Conservation (phyloP, 2,113 vertebrate genomes). For the Marmota flaviventris region DNA sequence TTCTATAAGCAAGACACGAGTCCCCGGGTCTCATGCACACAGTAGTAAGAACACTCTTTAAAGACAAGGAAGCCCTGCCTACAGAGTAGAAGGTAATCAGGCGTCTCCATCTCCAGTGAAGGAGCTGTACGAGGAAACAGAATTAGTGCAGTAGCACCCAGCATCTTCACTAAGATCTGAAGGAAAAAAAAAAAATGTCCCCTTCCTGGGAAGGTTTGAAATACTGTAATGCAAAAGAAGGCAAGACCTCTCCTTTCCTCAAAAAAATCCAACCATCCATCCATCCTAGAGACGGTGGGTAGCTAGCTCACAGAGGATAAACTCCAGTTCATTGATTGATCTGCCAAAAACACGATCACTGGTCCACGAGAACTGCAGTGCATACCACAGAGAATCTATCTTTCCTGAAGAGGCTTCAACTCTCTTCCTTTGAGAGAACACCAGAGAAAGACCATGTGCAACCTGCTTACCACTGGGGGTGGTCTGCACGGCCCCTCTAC, state of each 20-base stretch:
- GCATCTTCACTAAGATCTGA: not conserved
- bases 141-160: not conserved
- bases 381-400: not conserved
- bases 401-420: not conserved
- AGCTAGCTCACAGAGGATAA: not conserved
- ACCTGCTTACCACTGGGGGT: not conserved
- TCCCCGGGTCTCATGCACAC: not conserved
- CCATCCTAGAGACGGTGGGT: not conserved
- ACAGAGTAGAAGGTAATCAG: not conserved
- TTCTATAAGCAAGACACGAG: not conserved
- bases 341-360: constrained; percentile 13
- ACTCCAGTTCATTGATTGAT: not conserved
- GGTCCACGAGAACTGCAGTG: not conserved
- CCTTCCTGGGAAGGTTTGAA: not conserved
- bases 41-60: not conserved
- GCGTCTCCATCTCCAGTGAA: not conserved
- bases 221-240: not conserved
- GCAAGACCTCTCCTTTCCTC: not conserved
- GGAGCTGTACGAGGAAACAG: not conserved
- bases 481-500: not conserved
- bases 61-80: constrained; percentile 6
- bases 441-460: fast-evolving
- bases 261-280: not conserved
- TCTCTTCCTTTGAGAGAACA: not conserved
- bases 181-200: not conserved